Conservation (phyloP, 2,797 vertebrate genomes). For the Urocyon cinereoargenteus region DNA sequence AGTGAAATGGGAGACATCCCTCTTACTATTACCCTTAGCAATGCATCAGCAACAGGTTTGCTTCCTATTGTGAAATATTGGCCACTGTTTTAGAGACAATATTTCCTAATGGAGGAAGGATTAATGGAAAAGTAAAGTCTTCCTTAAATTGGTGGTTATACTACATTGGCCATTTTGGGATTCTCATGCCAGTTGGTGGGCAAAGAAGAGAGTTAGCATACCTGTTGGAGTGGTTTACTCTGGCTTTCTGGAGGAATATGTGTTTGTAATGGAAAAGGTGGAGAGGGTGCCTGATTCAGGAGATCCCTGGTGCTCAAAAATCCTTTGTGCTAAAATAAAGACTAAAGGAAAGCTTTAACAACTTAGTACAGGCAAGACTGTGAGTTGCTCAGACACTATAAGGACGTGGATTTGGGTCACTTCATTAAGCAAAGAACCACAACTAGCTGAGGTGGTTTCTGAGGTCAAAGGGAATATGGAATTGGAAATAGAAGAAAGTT, state of each 20-base stretch:
- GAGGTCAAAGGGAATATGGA: not conserved
- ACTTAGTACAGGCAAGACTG: not conserved
- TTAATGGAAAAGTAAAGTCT: not conserved
- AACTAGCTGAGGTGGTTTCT: not conserved
- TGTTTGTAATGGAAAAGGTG: not conserved
- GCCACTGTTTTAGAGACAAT: not conserved
- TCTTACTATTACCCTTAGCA: not conserved
- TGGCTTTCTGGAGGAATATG: not conserved
- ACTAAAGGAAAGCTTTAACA: not conserved
- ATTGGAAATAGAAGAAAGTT: not conserved
- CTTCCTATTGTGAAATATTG: not conserved
- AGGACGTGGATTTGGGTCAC: not conserved
- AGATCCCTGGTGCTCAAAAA: not conserved
- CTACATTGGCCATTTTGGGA: rapidly evolving
- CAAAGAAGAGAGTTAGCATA: not conserved
- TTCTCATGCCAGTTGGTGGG: not conserved
- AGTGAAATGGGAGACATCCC: not conserved
- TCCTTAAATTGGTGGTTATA: not conserved
- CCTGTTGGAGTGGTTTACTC: not conserved
- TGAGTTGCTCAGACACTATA: not conserved
- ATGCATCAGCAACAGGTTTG: not conserved
- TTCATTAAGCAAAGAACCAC: not conserved
- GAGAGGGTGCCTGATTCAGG: not conserved
- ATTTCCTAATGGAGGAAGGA: not conserved
- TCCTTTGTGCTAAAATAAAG: not conserved